These are phyloP conservation scores for Nothura maculosa DNA, from an alignment of 2,797 vertebrate species.

Conservation along the genomic window DNA sequence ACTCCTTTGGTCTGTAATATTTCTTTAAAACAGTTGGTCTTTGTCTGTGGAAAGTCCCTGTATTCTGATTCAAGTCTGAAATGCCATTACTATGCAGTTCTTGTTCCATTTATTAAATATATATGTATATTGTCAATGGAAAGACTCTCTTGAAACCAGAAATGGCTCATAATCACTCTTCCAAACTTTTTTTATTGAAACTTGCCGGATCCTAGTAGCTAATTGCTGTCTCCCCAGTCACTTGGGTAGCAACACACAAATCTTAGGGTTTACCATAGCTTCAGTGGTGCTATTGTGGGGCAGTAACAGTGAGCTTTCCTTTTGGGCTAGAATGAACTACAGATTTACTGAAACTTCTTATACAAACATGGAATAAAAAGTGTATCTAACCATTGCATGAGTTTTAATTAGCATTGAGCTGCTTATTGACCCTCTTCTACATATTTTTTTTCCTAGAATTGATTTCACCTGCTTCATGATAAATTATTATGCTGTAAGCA, in stretches of 20 bases:
- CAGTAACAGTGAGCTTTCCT: not conserved
- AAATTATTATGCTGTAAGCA: not conserved
- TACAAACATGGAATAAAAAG: not conserved
- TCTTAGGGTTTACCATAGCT: not conserved
- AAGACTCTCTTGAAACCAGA: not conserved
- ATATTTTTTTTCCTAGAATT: not conserved
- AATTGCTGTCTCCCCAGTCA: not conserved
- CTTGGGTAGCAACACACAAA: not conserved
- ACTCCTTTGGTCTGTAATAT: not conserved
- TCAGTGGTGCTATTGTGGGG: not conserved
- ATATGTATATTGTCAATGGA: not conserved
- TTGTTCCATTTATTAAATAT: not conserved
- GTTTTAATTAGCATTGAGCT: not conserved
- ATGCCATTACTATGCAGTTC: not conserved
- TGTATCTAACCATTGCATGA: not conserved
- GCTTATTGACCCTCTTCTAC: not conserved
- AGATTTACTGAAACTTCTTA: not conserved
- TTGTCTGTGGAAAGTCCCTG: not conserved
- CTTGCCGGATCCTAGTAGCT: not conserved
- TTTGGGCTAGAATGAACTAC: not conserved
- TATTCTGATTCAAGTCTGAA: not conserved
- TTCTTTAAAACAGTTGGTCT: not conserved
- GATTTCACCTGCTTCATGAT: not conserved
- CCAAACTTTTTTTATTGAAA: not conserved
- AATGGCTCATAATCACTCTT: not conserved